phyloP scores from a whole-genome alignment of 2,888 invertebrate species.

The Cataglyphis livida region DNA sequence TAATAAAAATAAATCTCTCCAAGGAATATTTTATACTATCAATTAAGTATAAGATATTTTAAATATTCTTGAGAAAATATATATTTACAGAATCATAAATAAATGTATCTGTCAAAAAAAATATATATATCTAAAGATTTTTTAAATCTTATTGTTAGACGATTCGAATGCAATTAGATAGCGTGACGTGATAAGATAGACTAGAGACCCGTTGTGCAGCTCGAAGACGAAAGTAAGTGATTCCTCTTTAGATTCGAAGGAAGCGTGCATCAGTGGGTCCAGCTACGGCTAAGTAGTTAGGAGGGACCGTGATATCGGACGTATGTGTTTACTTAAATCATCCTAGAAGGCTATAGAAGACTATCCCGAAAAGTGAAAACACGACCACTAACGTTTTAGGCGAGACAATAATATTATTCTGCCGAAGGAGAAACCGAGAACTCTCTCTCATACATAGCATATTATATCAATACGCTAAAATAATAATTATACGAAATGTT shows the following conservation, averaged over 20 bases:
- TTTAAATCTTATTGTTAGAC: background rate
- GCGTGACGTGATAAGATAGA: slow-evolving; percentile 76
- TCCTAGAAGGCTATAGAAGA: slow-evolving; percentile 79
- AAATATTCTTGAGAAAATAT: background rate
- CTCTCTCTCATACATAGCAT: background rate
- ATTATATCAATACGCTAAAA: background rate
- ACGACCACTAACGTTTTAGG: slow-evolving; percentile 56
- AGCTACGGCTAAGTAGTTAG: slow-evolving; percentile 85
- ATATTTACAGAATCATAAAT: background rate
- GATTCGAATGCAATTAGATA: slow-evolving; percentile 49
- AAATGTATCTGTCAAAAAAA: background rate
- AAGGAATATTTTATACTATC: background rate
- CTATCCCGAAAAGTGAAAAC: slow-evolving; percentile 72
- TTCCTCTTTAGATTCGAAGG: slow-evolving; percentile 75
- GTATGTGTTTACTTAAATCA: slow-evolving; percentile 84
- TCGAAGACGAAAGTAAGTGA: slow-evolving; percentile 75
- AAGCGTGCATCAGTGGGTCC: slow-evolving; percentile 84
- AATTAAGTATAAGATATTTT: background rate
- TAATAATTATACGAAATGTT: background rate
- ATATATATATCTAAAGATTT: background rate
- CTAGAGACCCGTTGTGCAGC: slow-evolving; percentile 85
- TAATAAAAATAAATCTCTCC: background rate
- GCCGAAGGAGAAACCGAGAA: slow-evolving; percentile 48
- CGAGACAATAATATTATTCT: slow-evolving; percentile 46
- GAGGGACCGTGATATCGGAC: slow-evolving; percentile 87